phyloP scores from a whole-genome alignment of 2,888 invertebrate species.

The Resseliella maxima region DNA sequence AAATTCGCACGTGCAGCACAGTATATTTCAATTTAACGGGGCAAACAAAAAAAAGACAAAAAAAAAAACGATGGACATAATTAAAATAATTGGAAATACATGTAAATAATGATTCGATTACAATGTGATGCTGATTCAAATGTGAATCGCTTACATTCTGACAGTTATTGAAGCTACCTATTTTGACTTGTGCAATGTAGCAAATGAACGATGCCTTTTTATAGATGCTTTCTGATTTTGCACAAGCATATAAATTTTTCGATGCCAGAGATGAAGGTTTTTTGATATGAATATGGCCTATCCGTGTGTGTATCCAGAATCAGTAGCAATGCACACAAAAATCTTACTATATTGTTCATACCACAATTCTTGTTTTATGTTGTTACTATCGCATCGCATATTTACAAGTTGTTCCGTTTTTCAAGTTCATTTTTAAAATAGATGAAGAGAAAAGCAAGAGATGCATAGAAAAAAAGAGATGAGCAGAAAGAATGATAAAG shows the following conservation, averaged over 20 bases:
- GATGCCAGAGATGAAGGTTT: constrained; percentile 7
- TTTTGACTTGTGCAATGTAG: background rate
- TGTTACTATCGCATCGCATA: background rate
- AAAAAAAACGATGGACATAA: constrained; percentile 27
- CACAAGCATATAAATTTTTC: constrained; percentile 37
- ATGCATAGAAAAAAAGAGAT: too few relatives aligned
- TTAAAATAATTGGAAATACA: constrained; percentile 41
- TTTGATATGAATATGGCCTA: background rate
- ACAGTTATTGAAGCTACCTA: constrained; percentile 35
- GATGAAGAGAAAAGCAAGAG: too few relatives aligned
- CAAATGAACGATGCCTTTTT: background rate
- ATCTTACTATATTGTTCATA: background rate
- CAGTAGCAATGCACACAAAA: background rate
- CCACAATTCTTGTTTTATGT: constrained; percentile 11
- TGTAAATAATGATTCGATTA: constrained; percentile 11
- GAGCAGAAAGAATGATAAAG: too few relatives aligned
- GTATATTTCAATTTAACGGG: too few relatives aligned
- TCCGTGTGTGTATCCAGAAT: background rate
- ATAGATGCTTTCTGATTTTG: background rate
- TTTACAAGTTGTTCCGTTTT: background rate
- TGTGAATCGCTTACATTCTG: background rate
- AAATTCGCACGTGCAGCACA: too few relatives aligned
- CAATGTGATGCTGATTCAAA: constrained; percentile 11
- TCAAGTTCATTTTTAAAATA: constrained; percentile 36
- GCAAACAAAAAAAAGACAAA: background rate